Base-by-base conservation (phyloP, 2,113 vertebrate genomes). In the Tympanuchus pallidicinctus region DNA sequence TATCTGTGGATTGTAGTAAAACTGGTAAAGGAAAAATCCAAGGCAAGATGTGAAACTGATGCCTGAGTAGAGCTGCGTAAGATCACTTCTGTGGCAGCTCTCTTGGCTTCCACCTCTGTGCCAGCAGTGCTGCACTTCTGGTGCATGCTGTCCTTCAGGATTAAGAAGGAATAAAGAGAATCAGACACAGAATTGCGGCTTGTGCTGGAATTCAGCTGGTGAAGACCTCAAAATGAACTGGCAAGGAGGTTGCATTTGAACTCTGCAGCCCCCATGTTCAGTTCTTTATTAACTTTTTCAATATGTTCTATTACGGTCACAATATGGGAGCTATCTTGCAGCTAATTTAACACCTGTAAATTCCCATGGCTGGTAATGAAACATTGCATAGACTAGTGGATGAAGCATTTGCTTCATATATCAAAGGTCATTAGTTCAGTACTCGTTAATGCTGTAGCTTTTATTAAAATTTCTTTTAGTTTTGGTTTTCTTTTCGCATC, bases 281-380 rank as follows among this genome's bases (percentile, higher is more conserved):
- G 52, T 70, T 74, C 88, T 83, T 95, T 90, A 93, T 91, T 96
- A 97, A 95, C 86, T 84, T 96, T 92, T 95, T 90, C 94, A 96
- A 84, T 90, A 86, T 95, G 93, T 84, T 95, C 86, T 84, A 8
- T 34, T 93, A 89, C 63, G 78, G 65, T 78, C 86, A 76, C 86
- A 95, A 70, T 94, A 79, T 91, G 85, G 83, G 95, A 92, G 88
- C 76, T 91, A 95, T 94, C 94, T 72, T 91, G 82, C 73, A 90
- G 90, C 92, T 95, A 78, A 94, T 95, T 95, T 97, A 95, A 96
- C 96, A 97, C 94, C 94, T 96, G 94, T 96, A 91, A 90, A 93
- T 95, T 95, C 96, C 94, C 95, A 78, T 45, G 82, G 80, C 82
- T 94, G 82, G 61, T 88, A 95, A 97, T 95, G 92, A 97, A 96